Percentiles rank a stretch among this genome's conserved stretches.
phyloP scores from a whole-genome alignment of 2,888 invertebrate genomes.

The Cerastoderma edule region DNA sequence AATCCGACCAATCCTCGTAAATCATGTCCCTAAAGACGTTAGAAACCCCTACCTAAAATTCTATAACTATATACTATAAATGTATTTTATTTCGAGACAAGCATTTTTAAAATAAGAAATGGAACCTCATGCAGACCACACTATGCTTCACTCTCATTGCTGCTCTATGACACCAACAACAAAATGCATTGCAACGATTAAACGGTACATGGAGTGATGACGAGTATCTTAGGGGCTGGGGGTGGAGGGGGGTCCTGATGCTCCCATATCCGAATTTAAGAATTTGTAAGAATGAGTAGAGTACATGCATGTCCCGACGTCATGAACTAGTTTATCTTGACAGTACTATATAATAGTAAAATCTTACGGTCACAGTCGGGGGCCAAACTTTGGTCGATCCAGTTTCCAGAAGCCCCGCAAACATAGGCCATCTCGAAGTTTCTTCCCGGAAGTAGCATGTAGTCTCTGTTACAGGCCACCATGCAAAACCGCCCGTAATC shows the following conservation, averaged over 20 bases:
- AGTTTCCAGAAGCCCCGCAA: conserved; percentile 56
- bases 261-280: neutral
- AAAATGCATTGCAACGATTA: neutral
- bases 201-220: neutral
- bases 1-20: too few relatives aligned
- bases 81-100: too few relatives aligned
- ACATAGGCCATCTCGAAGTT: conserved; percentile 37
- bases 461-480: conserved; percentile 42
- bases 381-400: conserved; percentile 29
- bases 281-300: neutral
- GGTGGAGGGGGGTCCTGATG: too few relatives aligned
- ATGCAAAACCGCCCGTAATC: conserved; percentile 54
- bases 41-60: too few relatives aligned
- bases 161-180: neutral
- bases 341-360: too few relatives aligned
- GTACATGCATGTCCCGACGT: neutral
- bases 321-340: neutral
- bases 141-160: too few relatives aligned
- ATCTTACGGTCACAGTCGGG: conserved; percentile 38
- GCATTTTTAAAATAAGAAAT: too few relatives aligned
- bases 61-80: too few relatives aligned
- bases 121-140: too few relatives aligned
- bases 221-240: too few relatives aligned
- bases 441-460: conserved; percentile 32
- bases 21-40: too few relatives aligned